A percentile compares a stretch with the other conserved stretches of the same genome.
phyloP scores from a whole-genome alignment of 2,797 vertebrate genomes.

The Fratercula arctica region DNA sequence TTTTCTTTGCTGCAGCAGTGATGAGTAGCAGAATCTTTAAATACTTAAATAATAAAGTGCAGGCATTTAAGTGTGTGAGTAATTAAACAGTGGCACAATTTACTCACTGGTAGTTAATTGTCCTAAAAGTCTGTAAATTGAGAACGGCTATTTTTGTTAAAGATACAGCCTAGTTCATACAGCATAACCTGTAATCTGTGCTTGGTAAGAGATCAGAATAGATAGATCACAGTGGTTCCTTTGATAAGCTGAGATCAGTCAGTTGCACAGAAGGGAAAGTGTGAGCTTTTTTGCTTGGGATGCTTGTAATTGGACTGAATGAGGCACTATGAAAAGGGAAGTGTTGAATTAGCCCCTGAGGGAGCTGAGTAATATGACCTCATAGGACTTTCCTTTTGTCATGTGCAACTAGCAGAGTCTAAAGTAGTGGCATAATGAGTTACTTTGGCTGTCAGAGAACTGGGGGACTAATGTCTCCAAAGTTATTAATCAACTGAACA shows the following conservation, averaged over 20 bases:
- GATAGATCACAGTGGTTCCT: not conserved
- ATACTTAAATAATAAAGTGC: not conserved
- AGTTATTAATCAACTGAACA: slow-evolving; percentile 63
- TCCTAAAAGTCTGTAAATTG: slow-evolving; percentile 22
- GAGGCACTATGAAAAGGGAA: slow-evolving; percentile 66
- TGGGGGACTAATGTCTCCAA: slow-evolving; percentile 41
- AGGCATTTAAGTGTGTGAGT: not conserved
- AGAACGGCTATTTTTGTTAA: slow-evolving; percentile 31
- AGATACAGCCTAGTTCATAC: not conserved
- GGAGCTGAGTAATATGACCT: slow-evolving; percentile 68
- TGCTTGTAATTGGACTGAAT: slow-evolving; percentile 53
- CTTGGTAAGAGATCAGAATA: not conserved
- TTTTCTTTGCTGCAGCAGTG: not conserved
- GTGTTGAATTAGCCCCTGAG: slow-evolving; percentile 68
- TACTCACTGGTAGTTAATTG: slow-evolving; percentile 17
- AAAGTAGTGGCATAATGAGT: slow-evolving; percentile 67
- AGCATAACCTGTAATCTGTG: slow-evolving; percentile 5
- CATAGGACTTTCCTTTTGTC: slow-evolving; percentile 66
- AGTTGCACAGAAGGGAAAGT: slow-evolving; percentile 54
- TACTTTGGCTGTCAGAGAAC: slow-evolving; percentile 53
- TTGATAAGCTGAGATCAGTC: slow-evolving; percentile 51
- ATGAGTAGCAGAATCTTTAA: slow-evolving; percentile 9
- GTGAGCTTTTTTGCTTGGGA: slow-evolving; percentile 58
- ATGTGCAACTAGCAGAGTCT: slow-evolving; percentile 41
- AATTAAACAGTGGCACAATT: slow-evolving; percentile 1